Conservation (phyloP, 1,140 invertebrate species). For the Drosophila pallidifrons region DNA sequence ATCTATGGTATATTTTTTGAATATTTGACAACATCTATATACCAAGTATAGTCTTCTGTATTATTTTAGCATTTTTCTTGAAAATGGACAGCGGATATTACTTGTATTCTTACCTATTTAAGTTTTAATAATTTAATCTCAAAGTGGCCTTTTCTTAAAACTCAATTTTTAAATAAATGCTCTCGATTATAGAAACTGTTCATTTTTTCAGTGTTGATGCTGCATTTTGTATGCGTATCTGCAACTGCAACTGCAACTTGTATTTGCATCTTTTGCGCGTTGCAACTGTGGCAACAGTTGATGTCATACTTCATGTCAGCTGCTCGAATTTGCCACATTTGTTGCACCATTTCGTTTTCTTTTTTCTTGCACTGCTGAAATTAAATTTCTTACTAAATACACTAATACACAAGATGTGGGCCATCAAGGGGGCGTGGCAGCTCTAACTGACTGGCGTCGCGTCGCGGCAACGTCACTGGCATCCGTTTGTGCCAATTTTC, state of each 20-base stretch:
- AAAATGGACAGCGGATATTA: too few species aligned
- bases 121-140: too few species aligned
- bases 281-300: conserved; percentile 22
- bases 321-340: conserved; percentile 19
- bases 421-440: neutral
- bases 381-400: conserved; percentile 51
- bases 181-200: too few species aligned
- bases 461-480: conserved; percentile 45
- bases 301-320: conserved; percentile 24
- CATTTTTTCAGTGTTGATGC: neutral
- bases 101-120: too few species aligned
- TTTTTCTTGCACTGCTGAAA: conserved; percentile 15
- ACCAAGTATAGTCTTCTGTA: too few species aligned
- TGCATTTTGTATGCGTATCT: neutral
- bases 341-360: conserved; percentile 1
- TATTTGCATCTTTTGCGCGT: neutral
- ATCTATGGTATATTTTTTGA: too few species aligned
- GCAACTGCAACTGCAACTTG: neutral
- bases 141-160: too few species aligned
- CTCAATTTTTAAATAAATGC: too few species aligned
- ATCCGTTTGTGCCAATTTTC: conserved; percentile 76
- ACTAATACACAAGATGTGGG: conserved; percentile 6
- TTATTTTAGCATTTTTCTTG: too few species aligned
- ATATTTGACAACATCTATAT: too few species aligned
- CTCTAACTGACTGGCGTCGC: conserved; percentile 2